Conservation (phyloP, 2,888 invertebrate genomes). For the Leptopilina syphax region DNA sequence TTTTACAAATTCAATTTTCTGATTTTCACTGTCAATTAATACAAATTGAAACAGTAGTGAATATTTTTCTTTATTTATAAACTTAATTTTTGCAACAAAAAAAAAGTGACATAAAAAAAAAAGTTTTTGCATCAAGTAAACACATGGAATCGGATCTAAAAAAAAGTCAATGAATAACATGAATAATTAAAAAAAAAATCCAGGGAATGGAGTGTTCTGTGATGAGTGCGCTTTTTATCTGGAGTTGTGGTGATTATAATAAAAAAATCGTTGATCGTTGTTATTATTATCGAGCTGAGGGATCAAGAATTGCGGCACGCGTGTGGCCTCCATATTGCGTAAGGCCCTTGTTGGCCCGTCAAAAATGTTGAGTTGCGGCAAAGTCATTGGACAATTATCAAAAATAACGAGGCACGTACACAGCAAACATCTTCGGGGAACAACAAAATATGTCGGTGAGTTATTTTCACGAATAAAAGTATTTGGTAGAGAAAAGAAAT, state of each 20-base stretch:
- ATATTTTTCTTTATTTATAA: neutral
- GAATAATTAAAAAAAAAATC: neutral
- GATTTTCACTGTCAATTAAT: conserved; percentile 12
- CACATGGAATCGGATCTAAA: neutral
- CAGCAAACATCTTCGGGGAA: conserved; percentile 59
- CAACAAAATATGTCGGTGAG: conserved; percentile 66
- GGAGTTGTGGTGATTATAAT: conserved; percentile 43
- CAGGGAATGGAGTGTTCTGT: conserved; percentile 53
- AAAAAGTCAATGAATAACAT: neutral
- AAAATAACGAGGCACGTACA: conserved; percentile 67
- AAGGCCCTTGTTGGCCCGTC: conserved; percentile 61
- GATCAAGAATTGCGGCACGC: conserved; percentile 52
- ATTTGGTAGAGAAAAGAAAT: neutral
- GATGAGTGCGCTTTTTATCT: conserved; percentile 28
- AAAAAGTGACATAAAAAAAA: no score
- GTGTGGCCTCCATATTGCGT: conserved; percentile 66
- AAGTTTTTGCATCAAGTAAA: no score
- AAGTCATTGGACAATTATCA: conserved; percentile 69
- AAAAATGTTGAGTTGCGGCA: conserved; percentile 73
- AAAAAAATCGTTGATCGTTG: neutral
- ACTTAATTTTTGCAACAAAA: neutral
- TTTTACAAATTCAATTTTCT: conserved; percentile 4
- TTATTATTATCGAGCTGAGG: neutral
- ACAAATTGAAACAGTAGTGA: neutral
- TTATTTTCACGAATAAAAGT: conserved; percentile 7